phyloP scores from a whole-genome alignment of 2,797 vertebrate species.

The Bucorvus abyssinicus region DNA sequence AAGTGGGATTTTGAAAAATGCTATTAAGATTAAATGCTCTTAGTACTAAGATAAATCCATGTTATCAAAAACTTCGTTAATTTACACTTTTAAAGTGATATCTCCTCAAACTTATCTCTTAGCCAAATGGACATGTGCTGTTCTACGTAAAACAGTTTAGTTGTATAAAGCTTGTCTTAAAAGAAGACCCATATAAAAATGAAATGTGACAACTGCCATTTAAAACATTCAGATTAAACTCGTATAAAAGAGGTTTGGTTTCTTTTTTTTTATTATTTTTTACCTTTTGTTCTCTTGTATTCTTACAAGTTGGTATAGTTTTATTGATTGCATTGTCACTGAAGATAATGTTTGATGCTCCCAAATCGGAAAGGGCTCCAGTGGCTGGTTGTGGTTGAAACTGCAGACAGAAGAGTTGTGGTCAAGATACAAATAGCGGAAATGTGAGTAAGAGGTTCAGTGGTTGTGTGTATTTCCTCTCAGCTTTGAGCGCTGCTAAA shows the following conservation, averaged over 20 bases:
- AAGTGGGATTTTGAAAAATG: background rate
- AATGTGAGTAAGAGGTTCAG: constrained; percentile 76
- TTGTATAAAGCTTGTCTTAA: background rate
- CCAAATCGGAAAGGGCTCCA: constrained; percentile 61
- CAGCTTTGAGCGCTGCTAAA: background rate
- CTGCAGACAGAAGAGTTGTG: constrained; percentile 69
- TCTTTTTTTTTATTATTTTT: background rate
- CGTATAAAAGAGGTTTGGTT: background rate
- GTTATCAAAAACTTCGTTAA: background rate
- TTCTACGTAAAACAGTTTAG: background rate
- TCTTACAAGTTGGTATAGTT: constrained; percentile 67
- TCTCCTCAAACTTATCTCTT: background rate
- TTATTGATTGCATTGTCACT: constrained; percentile 78
- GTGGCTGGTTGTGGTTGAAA: constrained; percentile 78
- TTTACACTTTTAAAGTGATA: background rate
- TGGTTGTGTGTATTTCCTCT: constrained; percentile 50
- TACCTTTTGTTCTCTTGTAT: background rate
- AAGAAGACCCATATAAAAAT: background rate
- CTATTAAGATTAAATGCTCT: background rate
- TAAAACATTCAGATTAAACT: background rate
- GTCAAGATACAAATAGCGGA: constrained; percentile 74
- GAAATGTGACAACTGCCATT: background rate
- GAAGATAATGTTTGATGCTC: constrained; percentile 71
- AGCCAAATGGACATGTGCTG: background rate
- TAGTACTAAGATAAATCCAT: background rate